phyloP scores from a whole-genome alignment of 35 echinoderm and acorn worm species.

The Ophiothrix spiculata region DNA sequence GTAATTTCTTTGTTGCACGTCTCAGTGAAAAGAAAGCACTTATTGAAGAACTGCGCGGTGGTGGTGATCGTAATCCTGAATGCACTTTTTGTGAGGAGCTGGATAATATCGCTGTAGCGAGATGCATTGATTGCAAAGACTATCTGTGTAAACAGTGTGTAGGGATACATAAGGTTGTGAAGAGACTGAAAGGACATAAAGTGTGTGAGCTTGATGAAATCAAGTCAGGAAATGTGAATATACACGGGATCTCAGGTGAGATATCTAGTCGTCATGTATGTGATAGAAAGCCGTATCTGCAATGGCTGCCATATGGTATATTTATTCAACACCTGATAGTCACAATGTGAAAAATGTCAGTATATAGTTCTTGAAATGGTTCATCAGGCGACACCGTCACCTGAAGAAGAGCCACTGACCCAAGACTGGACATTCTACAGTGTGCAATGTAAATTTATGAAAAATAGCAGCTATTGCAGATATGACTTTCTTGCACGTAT shows the following conservation, averaged over 20 bases:
- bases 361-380: no score
- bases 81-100: neutral
- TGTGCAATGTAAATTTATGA: no score
- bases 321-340: no score
- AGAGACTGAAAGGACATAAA: neutral
- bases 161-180: neutral
- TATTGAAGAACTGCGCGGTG: neutral
- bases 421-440: no score
- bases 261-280: no score
- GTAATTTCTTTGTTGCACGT: neutral
- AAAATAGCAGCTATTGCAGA: no score
- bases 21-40: neutral
- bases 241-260: neutral
- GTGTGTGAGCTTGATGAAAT: neutral
- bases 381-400: no score
- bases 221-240: neutral
- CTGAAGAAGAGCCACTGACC: no score
- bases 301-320: no score
- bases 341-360: no score
- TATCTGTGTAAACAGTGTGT: neutral
- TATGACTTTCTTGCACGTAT: no score
- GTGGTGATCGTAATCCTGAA: neutral
- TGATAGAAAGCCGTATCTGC: no score
- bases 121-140: neutral
- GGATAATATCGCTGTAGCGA: neutral